phyloP scores from a whole-genome alignment of 2,888 invertebrate genomes.

The Tetranychus truncatus region DNA sequence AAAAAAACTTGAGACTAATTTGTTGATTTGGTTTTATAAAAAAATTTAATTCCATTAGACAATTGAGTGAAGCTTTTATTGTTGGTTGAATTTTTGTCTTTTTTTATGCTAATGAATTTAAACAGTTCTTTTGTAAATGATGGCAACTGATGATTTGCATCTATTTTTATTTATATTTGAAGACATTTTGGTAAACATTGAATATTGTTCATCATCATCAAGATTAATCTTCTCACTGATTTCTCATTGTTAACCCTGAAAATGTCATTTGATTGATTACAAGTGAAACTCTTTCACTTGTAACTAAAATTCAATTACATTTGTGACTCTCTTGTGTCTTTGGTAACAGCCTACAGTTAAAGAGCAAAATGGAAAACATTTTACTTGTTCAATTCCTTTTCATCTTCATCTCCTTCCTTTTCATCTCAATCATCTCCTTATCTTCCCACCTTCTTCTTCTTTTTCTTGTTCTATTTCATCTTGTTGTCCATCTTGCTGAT shows the following conservation, averaged over 20 bases:
- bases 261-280: conserved; percentile 1
- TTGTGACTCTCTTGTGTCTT: not conserved
- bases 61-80: too few species aligned
- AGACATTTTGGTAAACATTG: not conserved
- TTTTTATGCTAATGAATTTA: too few species aligned
- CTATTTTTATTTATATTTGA: too few species aligned
- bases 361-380: not conserved
- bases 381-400: not conserved
- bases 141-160: too few species aligned
- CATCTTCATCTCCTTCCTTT: not conserved
- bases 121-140: too few species aligned
- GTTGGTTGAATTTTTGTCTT: too few species aligned
- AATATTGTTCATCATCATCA: not conserved
- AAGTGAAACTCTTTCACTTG: not conserved
- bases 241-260: not conserved
- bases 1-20: too few species aligned
- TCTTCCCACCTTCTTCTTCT: not conserved
- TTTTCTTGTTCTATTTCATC: not conserved
- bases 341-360: too few species aligned
- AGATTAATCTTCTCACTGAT: not conserved
- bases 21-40: too few species aligned
- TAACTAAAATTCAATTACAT: not conserved
- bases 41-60: too few species aligned
- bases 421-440: not conserved
- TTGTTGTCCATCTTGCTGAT: not conserved